Conservation (phyloP, 2,113 vertebrate genomes). For the Anhinga rufa region DNA sequence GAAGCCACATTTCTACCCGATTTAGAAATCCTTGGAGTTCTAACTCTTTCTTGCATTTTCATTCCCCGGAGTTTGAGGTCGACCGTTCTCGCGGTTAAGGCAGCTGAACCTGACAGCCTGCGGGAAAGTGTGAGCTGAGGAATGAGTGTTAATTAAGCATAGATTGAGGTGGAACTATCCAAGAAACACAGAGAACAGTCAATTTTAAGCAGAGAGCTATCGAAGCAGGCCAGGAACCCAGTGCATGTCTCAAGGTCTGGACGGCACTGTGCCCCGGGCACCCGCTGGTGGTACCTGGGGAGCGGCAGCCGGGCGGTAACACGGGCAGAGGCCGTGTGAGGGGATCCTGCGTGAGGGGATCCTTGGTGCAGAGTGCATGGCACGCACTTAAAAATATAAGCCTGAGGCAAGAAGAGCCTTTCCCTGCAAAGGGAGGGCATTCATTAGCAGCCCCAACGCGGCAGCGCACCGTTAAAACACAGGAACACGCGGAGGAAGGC, state of each 20-base stretch:
- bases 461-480: not conserved
- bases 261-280: not conserved
- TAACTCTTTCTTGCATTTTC: not conserved
- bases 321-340: fast-evolving
- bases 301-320: fast-evolving
- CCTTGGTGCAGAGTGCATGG: fast-evolving
- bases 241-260: no score
- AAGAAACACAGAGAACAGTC: not conserved
- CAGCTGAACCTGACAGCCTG: not conserved
- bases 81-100: not conserved
- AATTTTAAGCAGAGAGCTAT: not conserved
- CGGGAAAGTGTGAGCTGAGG: not conserved
- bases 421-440: fast-evolving
- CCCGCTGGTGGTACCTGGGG: no score
- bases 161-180: not conserved
- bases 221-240: fast-evolving
- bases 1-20: not conserved
- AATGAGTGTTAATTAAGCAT: fast-evolving
- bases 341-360: not conserved
- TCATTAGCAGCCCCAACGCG: fast-evolving
- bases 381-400: no score
- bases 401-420: not conserved
- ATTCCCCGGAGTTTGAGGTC: not conserved
- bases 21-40: not conserved
- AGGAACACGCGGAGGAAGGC: not conserved